These are phyloP conservation scores for Halcyon leucocephala DNA, from an alignment of 2,797 vertebrate species.

Conservation along the genomic window DNA sequence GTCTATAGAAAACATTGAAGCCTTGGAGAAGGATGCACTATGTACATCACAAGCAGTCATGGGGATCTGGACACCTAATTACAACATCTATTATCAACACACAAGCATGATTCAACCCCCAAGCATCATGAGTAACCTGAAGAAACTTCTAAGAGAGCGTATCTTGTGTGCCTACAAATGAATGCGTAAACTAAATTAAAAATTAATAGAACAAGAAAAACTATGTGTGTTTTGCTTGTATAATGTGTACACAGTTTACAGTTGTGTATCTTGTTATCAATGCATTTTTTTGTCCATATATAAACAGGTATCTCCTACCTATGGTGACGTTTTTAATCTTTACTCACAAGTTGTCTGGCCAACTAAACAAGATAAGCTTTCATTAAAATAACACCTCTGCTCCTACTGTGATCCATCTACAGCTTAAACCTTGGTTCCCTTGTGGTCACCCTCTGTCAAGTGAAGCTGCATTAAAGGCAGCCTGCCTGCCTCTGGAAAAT, in stretches of 20 bases:
- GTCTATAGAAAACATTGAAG: not conserved
- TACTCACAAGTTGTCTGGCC: not conserved
- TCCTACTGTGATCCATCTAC: not conserved
- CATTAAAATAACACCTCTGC: not conserved
- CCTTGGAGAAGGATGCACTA: not conserved
- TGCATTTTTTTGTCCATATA: not conserved
- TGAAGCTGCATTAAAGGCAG: rapidly evolving
- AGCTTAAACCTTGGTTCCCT: not conserved
- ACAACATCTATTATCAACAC: not conserved
- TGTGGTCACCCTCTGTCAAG: no score
- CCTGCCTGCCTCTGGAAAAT: not conserved
- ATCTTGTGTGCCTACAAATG: not conserved
- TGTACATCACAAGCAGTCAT: rapidly evolving
- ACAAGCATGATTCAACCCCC: not conserved
- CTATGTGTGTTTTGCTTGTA: not conserved
- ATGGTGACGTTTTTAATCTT: not conserved
- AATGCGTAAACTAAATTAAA: not conserved
- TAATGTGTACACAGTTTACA: not conserved
- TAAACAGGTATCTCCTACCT: not conserved
- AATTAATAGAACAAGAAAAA: not conserved
- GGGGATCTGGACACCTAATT: not conserved
- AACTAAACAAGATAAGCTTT: not conserved
- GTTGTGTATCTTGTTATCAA: not conserved
- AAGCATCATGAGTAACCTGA: not conserved
- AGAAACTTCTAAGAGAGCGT: not conserved